These are phyloP conservation scores for Caenorhabditis parvicauda DNA, from an alignment of 2,888 invertebrate genomes.

Conservation along the genomic window DNA sequence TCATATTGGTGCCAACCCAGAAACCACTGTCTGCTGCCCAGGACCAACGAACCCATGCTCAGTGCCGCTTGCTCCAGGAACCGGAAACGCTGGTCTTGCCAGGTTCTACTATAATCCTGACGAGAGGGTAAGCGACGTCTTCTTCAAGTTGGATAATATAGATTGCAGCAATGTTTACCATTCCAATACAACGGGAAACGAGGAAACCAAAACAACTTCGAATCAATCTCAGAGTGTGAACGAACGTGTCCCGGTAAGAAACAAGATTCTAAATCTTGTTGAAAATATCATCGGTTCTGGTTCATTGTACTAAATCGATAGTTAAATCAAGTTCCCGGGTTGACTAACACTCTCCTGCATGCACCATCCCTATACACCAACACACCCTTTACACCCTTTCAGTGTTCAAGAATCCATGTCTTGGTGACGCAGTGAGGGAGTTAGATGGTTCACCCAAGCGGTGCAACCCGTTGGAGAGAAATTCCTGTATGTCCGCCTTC, in stretches of 20 bases:
- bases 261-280: no score
- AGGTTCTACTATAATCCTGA: slow-evolving; percentile 62
- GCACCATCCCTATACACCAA: background rate
- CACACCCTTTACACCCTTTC: slow-evolving; percentile 5
- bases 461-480: slow-evolving; percentile 26
- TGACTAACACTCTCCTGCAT: background rate
- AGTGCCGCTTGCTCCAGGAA: slow-evolving; percentile 62
- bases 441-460: slow-evolving; percentile 19
- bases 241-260: slow-evolving; percentile 61
- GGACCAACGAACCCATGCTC: slow-evolving; percentile 62
- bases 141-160: background rate
- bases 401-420: slow-evolving; percentile 53
- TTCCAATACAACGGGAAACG: slow-evolving; percentile 62
- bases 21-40: slow-evolving; percentile 61
- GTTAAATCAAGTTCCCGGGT: background rate
- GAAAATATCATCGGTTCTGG: background rate
- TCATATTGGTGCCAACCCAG: slow-evolving; percentile 56
- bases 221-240: slow-evolving; percentile 53
- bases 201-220: slow-evolving; percentile 61
- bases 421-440: slow-evolving; percentile 31
- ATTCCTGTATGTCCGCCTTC: slow-evolving; percentile 13
- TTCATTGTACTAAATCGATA: background rate
- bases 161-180: slow-evolving; percentile 50
- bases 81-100: slow-evolving; percentile 51
- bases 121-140: slow-evolving; percentile 36